Evolutionary conservation across 1,140 invertebrate species (phyloP), one percentile per base, ranked within the genome.

Genomic region (Kradibia gibbosae): DNA sequence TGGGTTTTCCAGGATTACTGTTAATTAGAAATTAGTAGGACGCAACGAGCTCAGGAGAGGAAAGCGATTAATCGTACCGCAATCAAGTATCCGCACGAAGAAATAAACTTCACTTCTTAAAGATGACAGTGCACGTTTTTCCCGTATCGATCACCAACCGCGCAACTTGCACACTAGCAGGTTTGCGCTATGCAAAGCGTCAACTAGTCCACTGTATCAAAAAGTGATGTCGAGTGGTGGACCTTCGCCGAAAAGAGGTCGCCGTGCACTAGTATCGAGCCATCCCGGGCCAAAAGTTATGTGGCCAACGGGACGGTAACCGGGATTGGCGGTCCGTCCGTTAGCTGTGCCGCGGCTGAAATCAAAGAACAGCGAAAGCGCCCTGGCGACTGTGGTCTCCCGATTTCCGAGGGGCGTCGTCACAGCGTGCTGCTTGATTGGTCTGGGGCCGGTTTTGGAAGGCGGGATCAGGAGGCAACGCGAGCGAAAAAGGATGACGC

Each of bases 391-490:
- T 48, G 71, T 20, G 71, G 71, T n/a, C 42, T 57, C 25, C 34
- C 86, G 85, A 86, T 83, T 85, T 84, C 85, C 86, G 86, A 53
- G 86, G 85, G 85, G 85, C 85, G 85, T 84, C 84, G 83, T 48
- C 85, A 84, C 78, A 73, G 80, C 84, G 39, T 31, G 73, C 36
- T 4, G 31, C 39, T 8, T 45, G 50, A 76, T 76, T 76, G 74
- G 74, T 53, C 80, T 79, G 83, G 84, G 85, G 83, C 79, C 77
- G 84, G 88, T 91, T 90, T 90, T 90, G 60, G 90, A 91, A 91
- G 90, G 91, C 90, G 91, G 91, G 90, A 91, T 91, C 90, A 91
- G 90, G 90, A 90, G 89, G 88, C 90, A 89, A 39, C 73, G 72
- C 72, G 72, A 48, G 45, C 22, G 73, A 25, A 42, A 36, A 65